Percentiles rank a stretch among this genome's conserved stretches.
phyloP scores from a whole-genome alignment of 2,797 vertebrate species.

The Euphonia xanthogaster region DNA sequence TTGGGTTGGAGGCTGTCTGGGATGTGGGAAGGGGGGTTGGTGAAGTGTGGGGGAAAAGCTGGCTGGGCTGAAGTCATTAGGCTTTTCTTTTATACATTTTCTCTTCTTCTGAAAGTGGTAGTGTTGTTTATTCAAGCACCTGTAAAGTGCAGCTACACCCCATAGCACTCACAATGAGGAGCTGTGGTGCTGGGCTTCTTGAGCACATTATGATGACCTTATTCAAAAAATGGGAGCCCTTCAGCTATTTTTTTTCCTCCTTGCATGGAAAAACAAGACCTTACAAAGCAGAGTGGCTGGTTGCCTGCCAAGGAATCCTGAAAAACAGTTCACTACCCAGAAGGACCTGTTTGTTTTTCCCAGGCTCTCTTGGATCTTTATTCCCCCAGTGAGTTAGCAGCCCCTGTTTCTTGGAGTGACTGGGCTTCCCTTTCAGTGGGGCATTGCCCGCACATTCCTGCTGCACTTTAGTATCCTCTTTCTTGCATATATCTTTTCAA shows the following conservation, averaged over 20 bases:
- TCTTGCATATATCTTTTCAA: neutral
- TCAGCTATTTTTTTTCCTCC: conserved; percentile 41
- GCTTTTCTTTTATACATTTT: conserved; percentile 2
- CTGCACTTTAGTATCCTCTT: neutral
- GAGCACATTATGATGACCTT: conserved; percentile 27
- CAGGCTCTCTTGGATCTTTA: conserved; percentile 61
- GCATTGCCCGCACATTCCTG: neutral
- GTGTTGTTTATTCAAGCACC: conserved; percentile 52
- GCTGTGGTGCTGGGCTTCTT: neutral
- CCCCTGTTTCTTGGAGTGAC: conserved; percentile 14
- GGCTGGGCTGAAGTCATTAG: conserved; percentile 5
- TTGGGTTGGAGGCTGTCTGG: neutral
- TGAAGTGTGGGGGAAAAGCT: neutral
- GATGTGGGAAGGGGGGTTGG: neutral
- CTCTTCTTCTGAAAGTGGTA: neutral
- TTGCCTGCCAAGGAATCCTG: conserved; percentile 68
- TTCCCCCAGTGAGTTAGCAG: conserved; percentile 35
- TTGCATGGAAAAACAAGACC: conserved; percentile 47
- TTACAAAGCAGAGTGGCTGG: conserved; percentile 57
- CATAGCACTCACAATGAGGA: neutral
- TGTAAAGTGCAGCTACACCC: conserved; percentile 36
- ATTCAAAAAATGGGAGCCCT: conserved; percentile 23
- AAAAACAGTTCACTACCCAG: conserved; percentile 62
- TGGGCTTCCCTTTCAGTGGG: neutral
- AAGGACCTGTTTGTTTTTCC: conserved; percentile 71